Percentiles rank a stretch among this genome's conserved stretches.
phyloP scores from a whole-genome alignment of 2,797 vertebrate species.

The Bradypodion ventrale region DNA sequence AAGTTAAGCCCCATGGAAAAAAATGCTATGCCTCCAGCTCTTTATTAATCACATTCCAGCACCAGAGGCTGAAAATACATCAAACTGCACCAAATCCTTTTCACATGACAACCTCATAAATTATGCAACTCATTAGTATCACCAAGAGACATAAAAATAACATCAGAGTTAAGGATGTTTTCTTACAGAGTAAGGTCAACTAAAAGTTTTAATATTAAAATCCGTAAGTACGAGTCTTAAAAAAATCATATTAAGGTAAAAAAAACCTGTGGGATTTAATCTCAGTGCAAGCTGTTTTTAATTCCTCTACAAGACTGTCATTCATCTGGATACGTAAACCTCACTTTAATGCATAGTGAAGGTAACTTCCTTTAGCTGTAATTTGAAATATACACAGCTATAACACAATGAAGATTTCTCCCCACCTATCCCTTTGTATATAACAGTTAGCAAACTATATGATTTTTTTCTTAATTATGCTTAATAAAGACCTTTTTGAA shows the following conservation, averaged over 20 bases:
- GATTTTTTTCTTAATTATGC: neutral
- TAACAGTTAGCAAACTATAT: neutral
- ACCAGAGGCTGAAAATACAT: conserved; percentile 79
- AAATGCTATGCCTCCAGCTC: conserved; percentile 69
- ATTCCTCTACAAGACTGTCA: conserved; percentile 43
- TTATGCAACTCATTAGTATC: conserved; percentile 92
- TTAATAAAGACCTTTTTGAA: neutral
- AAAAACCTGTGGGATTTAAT: conserved; percentile 38
- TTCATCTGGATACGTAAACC: conserved; percentile 44
- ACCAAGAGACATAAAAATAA: conserved; percentile 80
- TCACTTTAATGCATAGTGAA: conserved; percentile 36
- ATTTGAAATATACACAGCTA: conserved; percentile 35
- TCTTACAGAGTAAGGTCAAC: conserved; percentile 73
- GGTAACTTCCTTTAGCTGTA: conserved; percentile 21
- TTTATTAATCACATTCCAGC: conserved; percentile 81
- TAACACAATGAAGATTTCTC: neutral
- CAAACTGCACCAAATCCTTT: conserved; percentile 85
- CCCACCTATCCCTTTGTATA: neutral
- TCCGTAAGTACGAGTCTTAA: conserved; percentile 61
- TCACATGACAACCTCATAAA: conserved; percentile 91
- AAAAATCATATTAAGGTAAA: conserved; percentile 50
- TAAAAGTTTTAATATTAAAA: conserved; percentile 74
- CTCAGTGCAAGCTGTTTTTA: conserved; percentile 41
- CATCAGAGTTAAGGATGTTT: conserved; percentile 75
- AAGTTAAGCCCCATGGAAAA: conserved; percentile 65